Evolutionary conservation across 2,797 vertebrate genomes (phyloP), one percentile per base, ranked within the genome.

Genomic region (Molossus alvarezi): DNA sequence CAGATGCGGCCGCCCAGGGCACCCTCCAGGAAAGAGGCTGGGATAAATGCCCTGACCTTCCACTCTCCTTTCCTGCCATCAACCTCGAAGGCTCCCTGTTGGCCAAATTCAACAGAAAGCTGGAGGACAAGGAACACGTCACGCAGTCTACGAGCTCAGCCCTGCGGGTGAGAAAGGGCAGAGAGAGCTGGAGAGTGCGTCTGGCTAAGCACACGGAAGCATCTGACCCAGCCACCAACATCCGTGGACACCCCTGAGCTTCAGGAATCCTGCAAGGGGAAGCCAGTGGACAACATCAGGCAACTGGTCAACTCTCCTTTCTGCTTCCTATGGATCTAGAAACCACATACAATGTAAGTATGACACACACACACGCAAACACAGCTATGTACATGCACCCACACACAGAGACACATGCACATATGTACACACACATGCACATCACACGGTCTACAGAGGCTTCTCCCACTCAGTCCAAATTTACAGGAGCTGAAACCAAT

Each of bases 401-500:
- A 45, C 3, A 48, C 1, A 27, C 15, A 29, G 12, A 48, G 21
- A n/a, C 5, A 57, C 21, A 72, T 60, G 27, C 18, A 41, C 10
- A 25, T 1, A 72, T 3, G 5, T 5, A 12, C 17, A 83, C 15
- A 48, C 6, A 29, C 2, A 33, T 12, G 3, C 1, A 3, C 29
- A 69, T 53, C 57, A 60, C 18, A 53, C 3, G 86, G 65, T 53
- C 90, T 88, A 25, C 81, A 95, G 85, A 71, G 55, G 23, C 77
- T 91, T 48, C 62, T 96, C 65, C 41, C 82, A 72, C 75, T 94
- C 89, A 95, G 55, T 90, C 75, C 89, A 92, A 96, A 94, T 95
- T 97, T 97, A 96, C 57, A 95, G 80, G 76, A 95, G 72, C 77
- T 60, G 86, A 95, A 97, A 90, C 69, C 20, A 83, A 86, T 9